Evolutionary conservation across 1,140 invertebrate genomes (phyloP).

Genomic region (Drosophila kurseongensis): DNA sequence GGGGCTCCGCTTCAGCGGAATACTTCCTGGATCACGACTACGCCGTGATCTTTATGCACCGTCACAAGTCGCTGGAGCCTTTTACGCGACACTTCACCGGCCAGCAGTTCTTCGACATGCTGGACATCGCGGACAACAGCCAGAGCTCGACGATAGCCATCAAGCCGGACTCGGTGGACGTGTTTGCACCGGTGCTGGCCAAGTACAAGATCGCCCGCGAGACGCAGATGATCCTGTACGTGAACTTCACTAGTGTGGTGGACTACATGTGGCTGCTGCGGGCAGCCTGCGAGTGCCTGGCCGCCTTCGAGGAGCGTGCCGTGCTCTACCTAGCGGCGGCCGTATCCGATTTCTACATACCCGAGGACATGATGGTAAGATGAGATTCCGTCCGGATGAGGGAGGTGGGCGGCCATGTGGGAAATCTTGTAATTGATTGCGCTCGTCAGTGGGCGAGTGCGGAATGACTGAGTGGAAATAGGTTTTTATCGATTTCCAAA

Average conservation of each 20-base stretch:
- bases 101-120: conserved; percentile 92
- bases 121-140: conserved; percentile 88
- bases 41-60: conserved; percentile 92
- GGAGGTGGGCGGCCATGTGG: conserved; percentile 49
- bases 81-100: conserved; percentile 94
- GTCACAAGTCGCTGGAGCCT: conserved; percentile 94
- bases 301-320: conserved; percentile 88
- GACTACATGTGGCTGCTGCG: conserved; percentile 97
- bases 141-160: conserved; percentile 88
- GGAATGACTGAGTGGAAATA: conserved; percentile 64
- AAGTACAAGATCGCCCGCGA: conserved; percentile 90
- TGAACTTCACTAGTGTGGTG: conserved; percentile 93
- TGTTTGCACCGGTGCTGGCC: conserved; percentile 88
- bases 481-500: conserved; percentile 78
- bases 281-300: conserved; percentile 91
- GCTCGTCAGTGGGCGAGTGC: conserved; percentile 58
- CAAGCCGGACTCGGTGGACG: conserved; percentile 88
- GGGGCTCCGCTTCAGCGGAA: conserved; percentile 97
- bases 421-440: conserved; percentile 82
- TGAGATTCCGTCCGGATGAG: conserved; percentile 59
- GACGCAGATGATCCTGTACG: conserved; percentile 88
- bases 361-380: conserved; percentile 93
- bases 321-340: conserved; percentile 98
- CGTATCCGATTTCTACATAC: conserved; percentile 99
- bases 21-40: conserved; percentile 95